phyloP scores from a whole-genome alignment of 2,113 vertebrate genomes.

The Stomatorhinus ivindoensis region DNA sequence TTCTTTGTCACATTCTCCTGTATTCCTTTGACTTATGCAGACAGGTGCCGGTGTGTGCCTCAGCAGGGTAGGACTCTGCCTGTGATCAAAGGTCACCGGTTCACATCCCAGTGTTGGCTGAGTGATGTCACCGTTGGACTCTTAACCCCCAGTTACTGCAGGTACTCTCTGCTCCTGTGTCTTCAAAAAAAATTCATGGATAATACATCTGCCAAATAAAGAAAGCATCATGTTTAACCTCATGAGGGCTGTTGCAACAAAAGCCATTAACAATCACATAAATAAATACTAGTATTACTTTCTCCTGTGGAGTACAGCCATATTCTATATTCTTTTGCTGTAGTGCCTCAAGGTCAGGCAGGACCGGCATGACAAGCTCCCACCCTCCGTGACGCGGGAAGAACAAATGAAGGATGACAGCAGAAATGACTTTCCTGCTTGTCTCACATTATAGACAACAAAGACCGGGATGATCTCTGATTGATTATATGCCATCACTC shows the following conservation, averaged over 20 bases:
- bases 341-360: not conserved
- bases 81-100: not conserved
- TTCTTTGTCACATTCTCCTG: not conserved
- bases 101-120: not conserved
- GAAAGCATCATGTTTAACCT: not conserved
- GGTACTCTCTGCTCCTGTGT: not conserved
- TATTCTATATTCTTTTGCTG: not conserved
- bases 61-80: not conserved
- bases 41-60: not conserved
- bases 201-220: not conserved
- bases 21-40: not conserved
- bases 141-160: not conserved
- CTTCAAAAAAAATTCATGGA: not conserved
- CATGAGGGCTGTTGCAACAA: not conserved
- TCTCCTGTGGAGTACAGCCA: not conserved
- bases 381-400: not conserved
- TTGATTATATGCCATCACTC: not conserved
- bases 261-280: not conserved
- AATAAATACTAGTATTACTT: not conserved
- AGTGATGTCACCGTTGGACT: not conserved
- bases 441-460: constrained; percentile 1
- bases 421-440: not conserved
- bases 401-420: not conserved
- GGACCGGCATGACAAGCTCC: not conserved
- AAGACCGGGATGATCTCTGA: not conserved